Percentiles rank a stretch among this genome's conserved stretches.
Conservation (phyloP, 2,888 invertebrate genomes). For the Morpho helenor region DNA sequence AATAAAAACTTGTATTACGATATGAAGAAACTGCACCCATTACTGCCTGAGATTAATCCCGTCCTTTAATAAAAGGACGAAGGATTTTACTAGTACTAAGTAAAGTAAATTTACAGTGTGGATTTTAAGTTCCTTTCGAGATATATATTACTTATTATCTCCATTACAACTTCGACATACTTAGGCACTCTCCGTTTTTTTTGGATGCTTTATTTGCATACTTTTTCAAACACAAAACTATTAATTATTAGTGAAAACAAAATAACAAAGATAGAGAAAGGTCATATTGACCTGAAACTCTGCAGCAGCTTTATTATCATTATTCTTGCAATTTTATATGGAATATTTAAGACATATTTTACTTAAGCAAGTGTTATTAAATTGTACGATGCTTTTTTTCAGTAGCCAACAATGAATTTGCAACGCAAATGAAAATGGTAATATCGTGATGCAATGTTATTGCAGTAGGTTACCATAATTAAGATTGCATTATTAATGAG, state of each 20-base stretch:
- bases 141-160: slow-evolving; percentile 66
- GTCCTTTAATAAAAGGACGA: slow-evolving; percentile 51
- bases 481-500: slow-evolving; percentile 18
- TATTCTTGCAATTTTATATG: no score
- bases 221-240: no score
- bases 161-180: slow-evolving; percentile 62
- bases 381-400: no score
- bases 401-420: neutral
- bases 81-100: slow-evolving; percentile 42
- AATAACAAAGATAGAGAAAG: no score
- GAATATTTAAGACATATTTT: no score
- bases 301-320: no score
- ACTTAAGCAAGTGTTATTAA: no score
- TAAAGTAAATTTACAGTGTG: slow-evolving; percentile 37
- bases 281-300: no score
- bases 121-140: slow-evolving; percentile 72
- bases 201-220: slow-evolving; percentile 7
- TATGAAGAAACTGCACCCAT: slow-evolving; percentile 63
- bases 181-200: slow-evolving; percentile 76
- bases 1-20: slow-evolving; percentile 53
- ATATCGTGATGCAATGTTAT: slow-evolving; percentile 16
- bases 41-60: slow-evolving; percentile 52
- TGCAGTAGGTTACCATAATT: slow-evolving; percentile 15
- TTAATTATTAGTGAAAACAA: no score
- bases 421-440: slow-evolving; percentile 26